Base-by-base conservation (phyloP, 2,888 invertebrate species). In the Drymonia ruficornis region DNA sequence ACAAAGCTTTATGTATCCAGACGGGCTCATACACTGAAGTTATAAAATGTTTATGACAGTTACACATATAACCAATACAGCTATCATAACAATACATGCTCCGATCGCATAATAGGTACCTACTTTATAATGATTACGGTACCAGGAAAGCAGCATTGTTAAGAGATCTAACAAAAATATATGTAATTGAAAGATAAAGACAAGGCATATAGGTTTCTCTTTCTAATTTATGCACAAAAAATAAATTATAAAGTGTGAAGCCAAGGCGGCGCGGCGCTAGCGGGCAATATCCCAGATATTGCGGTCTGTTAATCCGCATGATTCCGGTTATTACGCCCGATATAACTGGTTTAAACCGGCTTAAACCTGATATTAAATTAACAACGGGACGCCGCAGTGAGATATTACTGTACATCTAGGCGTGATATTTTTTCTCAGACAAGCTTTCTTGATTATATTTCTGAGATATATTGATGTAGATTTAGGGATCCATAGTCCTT, bases 221-320 rank as follows among this genome's bases (percentile, higher is more conserved):
- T 6, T 36, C 3, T 36, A 36, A 13, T n/a, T 36, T n/a, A 36
- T 36, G 13, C n/a, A 13, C n/a, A 13, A 36, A n/a, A n/a, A 36
- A 36, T 36, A 36, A 36, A 36, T 36, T 36, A 36, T n/a, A n/a
- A 36, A 31, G 31, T 31, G 36, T 36, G 36, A 5, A n/a, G 5
- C n/a, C 5, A 36, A n/a, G 15, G 38, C 38, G 11, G 23, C 23
- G 23, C 28, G 46, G 16, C 34, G 19, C 44, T 13, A 44, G 36
- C 44, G 51, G 13, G 50, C 50, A 55, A 49, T 55, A 50, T 48
- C 59, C 50, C 53, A 34, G 55, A 58, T 58, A 61, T 59, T 49
- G 57, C 67, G 44, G 63, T 52, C 60, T 57, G 62, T 63, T 74
- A 70, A 72, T 72, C 72, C 67, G 61, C 62, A 65, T 67, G 61